These are phyloP conservation scores for Neoseiulus cucumeris DNA, from an alignment of 1,140 invertebrate species.

Conservation along the genomic window DNA sequence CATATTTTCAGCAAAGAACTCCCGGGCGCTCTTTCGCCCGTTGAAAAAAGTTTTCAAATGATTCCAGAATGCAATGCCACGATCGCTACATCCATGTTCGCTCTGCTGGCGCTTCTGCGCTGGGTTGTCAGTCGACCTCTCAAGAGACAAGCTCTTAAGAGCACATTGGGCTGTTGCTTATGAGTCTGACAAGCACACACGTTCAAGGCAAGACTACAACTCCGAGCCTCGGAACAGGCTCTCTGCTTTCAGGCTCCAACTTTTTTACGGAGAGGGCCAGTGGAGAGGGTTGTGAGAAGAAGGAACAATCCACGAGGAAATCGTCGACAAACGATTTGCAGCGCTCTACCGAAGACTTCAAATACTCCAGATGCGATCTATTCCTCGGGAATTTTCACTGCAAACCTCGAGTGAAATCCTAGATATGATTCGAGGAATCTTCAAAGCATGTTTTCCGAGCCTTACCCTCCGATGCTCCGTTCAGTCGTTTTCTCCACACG, in stretches of 20 bases:
- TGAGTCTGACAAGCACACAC: neutral
- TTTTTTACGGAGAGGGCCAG: neutral
- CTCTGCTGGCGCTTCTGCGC: neutral
- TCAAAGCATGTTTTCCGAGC: too few species aligned
- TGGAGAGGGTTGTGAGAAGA: neutral
- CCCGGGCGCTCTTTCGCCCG: too few species aligned
- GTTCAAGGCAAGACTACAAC: neutral
- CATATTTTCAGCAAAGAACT: too few species aligned
- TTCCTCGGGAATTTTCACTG: too few species aligned
- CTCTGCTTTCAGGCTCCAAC: neutral
- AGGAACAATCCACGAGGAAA: neutral
- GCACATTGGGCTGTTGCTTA: neutral
- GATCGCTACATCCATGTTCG: conserved; percentile 10
- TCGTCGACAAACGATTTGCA: neutral
- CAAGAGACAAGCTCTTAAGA: too few species aligned
- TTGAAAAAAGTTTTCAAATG: neutral
- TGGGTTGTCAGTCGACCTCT: too few species aligned
- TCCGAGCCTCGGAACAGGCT: neutral
- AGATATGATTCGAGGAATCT: too few species aligned
- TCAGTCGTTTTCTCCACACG: too few species aligned
- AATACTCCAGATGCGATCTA: too few species aligned
- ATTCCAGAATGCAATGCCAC: neutral
- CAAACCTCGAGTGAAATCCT: too few species aligned
- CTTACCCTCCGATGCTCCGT: too few species aligned
- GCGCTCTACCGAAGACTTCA: too few species aligned